These are phyloP conservation scores for Otus scops DNA, from an alignment of 2,797 vertebrate genomes.

Conservation along the genomic window DNA sequence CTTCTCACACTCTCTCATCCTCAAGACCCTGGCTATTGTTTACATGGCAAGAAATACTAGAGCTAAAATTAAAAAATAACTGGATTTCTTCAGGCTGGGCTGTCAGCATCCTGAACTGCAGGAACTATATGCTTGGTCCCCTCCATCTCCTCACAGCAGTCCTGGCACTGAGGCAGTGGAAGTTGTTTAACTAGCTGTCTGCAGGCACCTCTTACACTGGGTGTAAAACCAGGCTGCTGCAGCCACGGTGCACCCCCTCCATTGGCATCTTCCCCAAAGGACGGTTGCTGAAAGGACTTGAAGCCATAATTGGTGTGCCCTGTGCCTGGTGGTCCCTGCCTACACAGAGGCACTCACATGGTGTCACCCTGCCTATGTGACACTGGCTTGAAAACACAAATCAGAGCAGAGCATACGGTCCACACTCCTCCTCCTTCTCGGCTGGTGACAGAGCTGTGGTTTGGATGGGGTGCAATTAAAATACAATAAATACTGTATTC, in stretches of 20 bases:
- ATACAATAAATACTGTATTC: background rate
- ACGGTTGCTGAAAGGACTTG: fast-evolving
- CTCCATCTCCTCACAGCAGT: background rate
- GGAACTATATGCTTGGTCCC: background rate
- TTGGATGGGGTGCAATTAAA: background rate
- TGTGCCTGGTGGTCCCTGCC: background rate
- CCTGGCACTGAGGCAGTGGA: background rate
- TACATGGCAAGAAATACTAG: constrained; percentile 5
- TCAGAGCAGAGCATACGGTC: background rate
- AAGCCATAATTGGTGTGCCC: background rate
- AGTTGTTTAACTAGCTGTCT: background rate
- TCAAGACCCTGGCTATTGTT: constrained; percentile 13
- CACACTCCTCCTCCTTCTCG: fast-evolving
- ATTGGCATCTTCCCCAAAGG: background rate
- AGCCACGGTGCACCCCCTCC: background rate
- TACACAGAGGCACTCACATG: fast-evolving
- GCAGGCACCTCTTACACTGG: background rate
- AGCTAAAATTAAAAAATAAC: background rate
- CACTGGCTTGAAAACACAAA: background rate
- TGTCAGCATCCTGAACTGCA: background rate
- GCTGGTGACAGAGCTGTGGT: background rate
- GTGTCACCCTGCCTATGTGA: background rate
- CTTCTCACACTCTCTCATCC: background rate
- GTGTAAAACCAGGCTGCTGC: background rate
- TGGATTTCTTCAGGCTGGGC: background rate